Evolutionary conservation across 2,888 invertebrate genomes (phyloP).

Genomic region (Alentia gelatinosa): DNA sequence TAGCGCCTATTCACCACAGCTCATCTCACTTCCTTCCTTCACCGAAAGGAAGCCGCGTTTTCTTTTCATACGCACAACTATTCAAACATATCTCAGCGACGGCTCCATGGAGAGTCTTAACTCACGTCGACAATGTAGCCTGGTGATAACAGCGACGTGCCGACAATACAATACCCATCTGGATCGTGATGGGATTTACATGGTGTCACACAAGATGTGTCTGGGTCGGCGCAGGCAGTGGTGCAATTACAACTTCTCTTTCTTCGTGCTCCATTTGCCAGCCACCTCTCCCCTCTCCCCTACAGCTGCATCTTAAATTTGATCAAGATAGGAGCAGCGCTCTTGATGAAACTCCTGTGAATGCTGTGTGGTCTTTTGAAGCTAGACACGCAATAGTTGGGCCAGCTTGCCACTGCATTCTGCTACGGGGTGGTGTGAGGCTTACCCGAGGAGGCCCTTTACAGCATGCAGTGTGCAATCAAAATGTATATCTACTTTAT

Average conservation of each 20-base stretch:
- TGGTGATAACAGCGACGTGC: not conserved
- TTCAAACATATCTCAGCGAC: not conserved
- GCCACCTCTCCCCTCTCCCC: not conserved
- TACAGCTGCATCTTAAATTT: not conserved
- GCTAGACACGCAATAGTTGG: no score
- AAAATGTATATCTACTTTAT: no score
- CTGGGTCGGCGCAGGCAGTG: not conserved
- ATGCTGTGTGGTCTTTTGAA: no score
- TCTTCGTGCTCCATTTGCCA: not conserved
- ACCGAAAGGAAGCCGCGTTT: no score
- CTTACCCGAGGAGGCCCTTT: no score
- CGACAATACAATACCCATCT: not conserved
- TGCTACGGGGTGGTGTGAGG: no score
- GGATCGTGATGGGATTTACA: not conserved
- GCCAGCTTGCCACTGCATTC: no score
- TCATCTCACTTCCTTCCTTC: no score
- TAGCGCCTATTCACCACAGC: not conserved
- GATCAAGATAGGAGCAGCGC: slow-evolving; percentile 1
- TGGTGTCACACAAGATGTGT: not conserved
- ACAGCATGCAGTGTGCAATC: no score
- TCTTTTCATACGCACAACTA: not conserved
- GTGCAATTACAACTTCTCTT: not conserved
- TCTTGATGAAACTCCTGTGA: no score
- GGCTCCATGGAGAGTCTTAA: not conserved
- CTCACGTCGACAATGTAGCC: not conserved